Evolutionary conservation across 2,888 invertebrate species (phyloP), one percentile per base, ranked within the genome.

Genomic region (Hypselothyrea guttata): DNA sequence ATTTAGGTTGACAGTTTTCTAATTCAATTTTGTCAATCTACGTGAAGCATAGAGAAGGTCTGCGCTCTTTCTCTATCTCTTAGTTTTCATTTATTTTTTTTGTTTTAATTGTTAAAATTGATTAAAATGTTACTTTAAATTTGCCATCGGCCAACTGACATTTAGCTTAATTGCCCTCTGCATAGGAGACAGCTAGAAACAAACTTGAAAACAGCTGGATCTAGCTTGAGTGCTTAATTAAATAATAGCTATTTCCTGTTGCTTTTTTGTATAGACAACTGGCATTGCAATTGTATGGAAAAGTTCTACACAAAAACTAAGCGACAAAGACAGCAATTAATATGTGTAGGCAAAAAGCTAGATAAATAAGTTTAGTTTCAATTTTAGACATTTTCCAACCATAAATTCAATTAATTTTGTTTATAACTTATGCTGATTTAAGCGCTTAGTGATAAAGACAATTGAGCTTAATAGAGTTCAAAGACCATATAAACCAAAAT

Each of bases 101-200:
- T 69, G 56, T 54, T 75, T 62, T 79, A 85, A 85, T 79, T 85
- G 86, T 81, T 60, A 61, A 85, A 85, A 85, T 79, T 79, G 86
- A 79, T 85, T 85, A 85, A 83, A 79, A 84, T 83, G 81, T 78
- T 75, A 64, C 84, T 73, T 70, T 57, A 67, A 67, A 76, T 83
- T 75, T 77, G 51, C 51, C 22, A 22, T 22, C 16, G 7, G 40
- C 48, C 68, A 77, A 69, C 65, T 69, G 85, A 83, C 69, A 85
- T 78, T 75, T 78, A 79, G 79, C 76, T 78, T 85, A 85, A 78
- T 78, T 83, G 78, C 59, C 38, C 55, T 33, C 44, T 35, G 48
- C n/a, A 27, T 28, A 9, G 42, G 1, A 15, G 35, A 42, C 48
- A 57, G 38, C 35, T 47, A 56, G 27, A 52, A 27, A 27, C 22